Evolutionary conservation across 2,113 vertebrate species (phyloP), one percentile per base, ranked within the genome.

Genomic region (Aegithalos caudatus): DNA sequence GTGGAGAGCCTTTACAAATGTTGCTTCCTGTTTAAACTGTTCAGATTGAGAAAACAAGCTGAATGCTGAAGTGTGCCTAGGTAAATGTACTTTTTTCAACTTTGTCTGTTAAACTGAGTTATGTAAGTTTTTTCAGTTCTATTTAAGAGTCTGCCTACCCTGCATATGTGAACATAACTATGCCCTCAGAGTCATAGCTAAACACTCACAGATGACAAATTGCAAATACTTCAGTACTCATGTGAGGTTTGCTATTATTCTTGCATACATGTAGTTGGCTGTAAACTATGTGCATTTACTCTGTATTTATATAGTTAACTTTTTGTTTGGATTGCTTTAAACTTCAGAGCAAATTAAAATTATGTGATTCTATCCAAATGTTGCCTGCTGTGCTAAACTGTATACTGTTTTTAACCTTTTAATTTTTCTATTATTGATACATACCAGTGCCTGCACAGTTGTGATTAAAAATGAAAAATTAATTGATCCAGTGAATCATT

Each of bases 281-380:
- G 92, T 98, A 97, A 97, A 97, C 93, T 94, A 61, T 94, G 90
- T 98, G 97, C 97, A 93, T 97, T 97, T 98, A 91, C 42, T 97
- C 96, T 97, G 92, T 98, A 97, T 98, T 98, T 98, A 96, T 96
- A 95, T 88, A 92, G 97, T 86, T 89, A 91, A 95, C 54, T 89
- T 96, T 96, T 95, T 95, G 94, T 97, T 97, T 97, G 94, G 87
- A 96, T 95, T 97, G 93, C 97, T 96, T 96, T 97, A 93, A 97
- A 97, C 64, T 96, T 96, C 70, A 90, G 90, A 97, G 91, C 58
- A 92, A 94, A 98, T 97, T 98, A 98, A 97, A 98, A 95, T 48
- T 2, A 86, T 70, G 83, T 91, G 81, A 92, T 97, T 96, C 93
- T 94, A 35, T 95, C 94, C 85, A 94, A 96, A 65, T 76, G 21